A percentile compares a stretch with the other conserved stretches of the same genome.
Evolutionary conservation across 2,113 vertebrate species (phyloP).

Genomic region (Tragelaphus scriptus): DNA sequence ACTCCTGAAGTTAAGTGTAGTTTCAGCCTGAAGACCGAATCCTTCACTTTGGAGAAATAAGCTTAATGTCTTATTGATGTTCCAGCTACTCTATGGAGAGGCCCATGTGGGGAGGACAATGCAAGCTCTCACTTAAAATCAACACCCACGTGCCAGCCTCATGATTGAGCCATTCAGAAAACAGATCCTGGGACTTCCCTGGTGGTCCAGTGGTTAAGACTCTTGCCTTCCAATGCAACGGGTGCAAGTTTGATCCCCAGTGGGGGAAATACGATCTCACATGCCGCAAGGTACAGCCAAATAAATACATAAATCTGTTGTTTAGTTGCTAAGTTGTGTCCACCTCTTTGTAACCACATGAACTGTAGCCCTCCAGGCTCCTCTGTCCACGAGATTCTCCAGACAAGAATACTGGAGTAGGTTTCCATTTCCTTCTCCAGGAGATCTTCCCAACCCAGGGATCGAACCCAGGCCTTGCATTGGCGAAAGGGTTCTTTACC

Average conservation of each 20-base stretch:
- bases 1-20: neutral
- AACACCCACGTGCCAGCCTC: neutral
- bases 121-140: neutral
- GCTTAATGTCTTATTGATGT: neutral
- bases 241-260: neutral
- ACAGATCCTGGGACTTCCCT: neutral
- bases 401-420: neutral
- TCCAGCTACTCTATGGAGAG: neutral
- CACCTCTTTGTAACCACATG: neutral
- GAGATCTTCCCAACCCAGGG: neutral
- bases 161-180: neutral
- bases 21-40: neutral
- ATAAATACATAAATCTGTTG: neutral
- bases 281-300: neutral
- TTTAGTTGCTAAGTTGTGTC: neutral
- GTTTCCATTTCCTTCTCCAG: neutral
- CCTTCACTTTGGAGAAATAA: neutral
- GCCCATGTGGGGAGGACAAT: neutral
- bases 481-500: neutral
- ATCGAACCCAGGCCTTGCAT: neutral
- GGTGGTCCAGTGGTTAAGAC: neutral
- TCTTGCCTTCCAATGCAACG: neutral
- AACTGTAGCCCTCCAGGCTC: neutral
- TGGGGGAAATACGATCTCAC: fast-evolving
- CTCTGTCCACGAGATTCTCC: neutral